Evolutionary conservation across 1,140 invertebrate species (phyloP).

Genomic region (Procambarus virginalis): DNA sequence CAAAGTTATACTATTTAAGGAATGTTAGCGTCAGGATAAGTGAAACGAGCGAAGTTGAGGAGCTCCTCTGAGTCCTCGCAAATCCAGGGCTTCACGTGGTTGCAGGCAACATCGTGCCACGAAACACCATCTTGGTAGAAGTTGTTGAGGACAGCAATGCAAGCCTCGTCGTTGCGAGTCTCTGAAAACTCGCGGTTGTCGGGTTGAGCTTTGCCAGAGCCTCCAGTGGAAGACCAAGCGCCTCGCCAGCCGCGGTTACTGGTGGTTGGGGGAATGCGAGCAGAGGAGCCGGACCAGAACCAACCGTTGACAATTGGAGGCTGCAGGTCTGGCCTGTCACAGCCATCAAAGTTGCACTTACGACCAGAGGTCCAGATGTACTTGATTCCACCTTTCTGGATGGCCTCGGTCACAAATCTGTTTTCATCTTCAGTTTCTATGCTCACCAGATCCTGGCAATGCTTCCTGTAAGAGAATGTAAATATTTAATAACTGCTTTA

Average conservation of each 20-base stretch:
- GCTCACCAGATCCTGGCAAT: conserved; percentile 94
- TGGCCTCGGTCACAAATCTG: conserved; percentile 90
- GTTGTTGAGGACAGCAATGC: conserved; percentile 91
- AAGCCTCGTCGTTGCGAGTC: conserved; percentile 91
- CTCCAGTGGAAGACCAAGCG: conserved; percentile 90
- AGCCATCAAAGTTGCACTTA: conserved; percentile 94
- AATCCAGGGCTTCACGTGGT: conserved; percentile 93
- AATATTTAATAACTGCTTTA: neutral
- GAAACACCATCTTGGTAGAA: conserved; percentile 94
- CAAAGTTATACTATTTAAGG: conserved; percentile 17
- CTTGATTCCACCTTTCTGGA: conserved; percentile 81
- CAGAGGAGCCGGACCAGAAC: conserved; percentile 94
- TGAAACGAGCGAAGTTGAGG: conserved; percentile 81
- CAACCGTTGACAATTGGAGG: conserved; percentile 92
- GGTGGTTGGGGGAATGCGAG: conserved; percentile 89
- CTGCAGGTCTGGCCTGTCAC: conserved; percentile 86
- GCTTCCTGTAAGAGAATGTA: conserved; percentile 80
- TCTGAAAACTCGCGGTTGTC: conserved; percentile 84
- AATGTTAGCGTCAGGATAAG: conserved; percentile 56
- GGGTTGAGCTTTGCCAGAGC: conserved; percentile 88
- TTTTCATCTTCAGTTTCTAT: conserved; percentile 92
- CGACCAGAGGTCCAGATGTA: conserved; percentile 91
- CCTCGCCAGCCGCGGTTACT: conserved; percentile 82
- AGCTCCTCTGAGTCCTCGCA: conserved; percentile 94
- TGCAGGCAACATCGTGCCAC: conserved; percentile 94